Conservation (phyloP, 2,113 vertebrate species). For the Dasypus novemcinctus region DNA sequence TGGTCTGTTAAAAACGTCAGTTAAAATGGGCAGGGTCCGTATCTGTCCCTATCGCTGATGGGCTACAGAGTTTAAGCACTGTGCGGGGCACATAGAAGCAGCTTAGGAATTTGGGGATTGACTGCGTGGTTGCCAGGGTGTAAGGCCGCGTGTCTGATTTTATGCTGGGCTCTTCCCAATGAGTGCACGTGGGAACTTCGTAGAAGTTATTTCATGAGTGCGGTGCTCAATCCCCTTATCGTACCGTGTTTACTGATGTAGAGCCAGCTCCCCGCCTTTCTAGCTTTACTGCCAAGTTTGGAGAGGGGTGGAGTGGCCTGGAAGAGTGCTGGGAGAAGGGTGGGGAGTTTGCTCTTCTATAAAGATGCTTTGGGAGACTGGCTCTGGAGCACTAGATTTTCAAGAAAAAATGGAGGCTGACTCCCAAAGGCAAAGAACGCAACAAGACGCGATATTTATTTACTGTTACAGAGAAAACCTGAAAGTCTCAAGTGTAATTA, state of each 20-base stretch:
- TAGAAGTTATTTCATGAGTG: slow-evolving; percentile 57
- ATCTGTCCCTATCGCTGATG: background rate
- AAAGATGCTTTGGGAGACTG: slow-evolving; percentile 43
- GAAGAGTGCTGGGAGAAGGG: slow-evolving; percentile 50
- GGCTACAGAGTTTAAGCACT: background rate
- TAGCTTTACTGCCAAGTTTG: slow-evolving; percentile 47
- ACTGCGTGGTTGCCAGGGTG: slow-evolving; percentile 51
- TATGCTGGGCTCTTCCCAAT: background rate
- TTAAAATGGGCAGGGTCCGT: background rate
- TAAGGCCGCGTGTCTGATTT: background rate
- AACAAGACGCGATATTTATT: background rate
- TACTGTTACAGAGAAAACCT: background rate
- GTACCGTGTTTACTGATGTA: slow-evolving; percentile 46
- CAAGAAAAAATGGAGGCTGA: background rate
- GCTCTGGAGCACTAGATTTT: slow-evolving; percentile 34
- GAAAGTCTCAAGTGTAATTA: background rate
- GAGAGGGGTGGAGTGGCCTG: slow-evolving; percentile 66
- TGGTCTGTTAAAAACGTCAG: background rate
- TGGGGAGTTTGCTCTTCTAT: slow-evolving; percentile 53
- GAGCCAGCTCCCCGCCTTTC: slow-evolving; percentile 58
- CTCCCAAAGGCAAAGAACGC: background rate
- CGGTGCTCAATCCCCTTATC: slow-evolving; percentile 58
- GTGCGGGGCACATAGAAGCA: background rate
- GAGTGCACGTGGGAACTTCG: slow-evolving; percentile 58
- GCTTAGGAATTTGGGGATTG: background rate